Base-by-base conservation (phyloP, 2,113 vertebrate species). In the Hylia prasina region DNA sequence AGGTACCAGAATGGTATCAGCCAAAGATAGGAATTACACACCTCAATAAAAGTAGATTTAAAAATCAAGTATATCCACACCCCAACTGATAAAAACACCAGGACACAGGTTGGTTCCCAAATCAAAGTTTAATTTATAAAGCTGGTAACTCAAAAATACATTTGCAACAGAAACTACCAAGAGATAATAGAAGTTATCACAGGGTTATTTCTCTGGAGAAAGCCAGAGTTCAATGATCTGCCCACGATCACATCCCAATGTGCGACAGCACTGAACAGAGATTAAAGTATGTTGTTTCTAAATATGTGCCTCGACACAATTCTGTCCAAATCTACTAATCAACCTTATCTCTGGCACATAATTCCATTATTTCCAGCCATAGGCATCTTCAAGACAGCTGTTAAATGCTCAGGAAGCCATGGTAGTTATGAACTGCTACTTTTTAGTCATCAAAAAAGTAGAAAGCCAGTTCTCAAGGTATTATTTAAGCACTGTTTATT, bases 381-480 rank as follows among this genome's bases (percentile, higher is more conserved):
- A 88, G 30, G 15, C 25, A 54, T 65, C 89, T 79, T 66, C 42
- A 81, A 86, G 80, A 89, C 42, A 89, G 93, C 87, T 95, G 90
- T 95, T 96, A 96, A 91, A 96, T 90, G 79, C 90, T 94, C 95
- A 95, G 87, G 90, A 95, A 90, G 54, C 53, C 1, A 0, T 5
- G 13, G 40, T 1, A 78, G 22, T 30, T 20, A 14, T 4, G 44
- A 82, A 47, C 47, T 13, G 25, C 48, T 76, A 48, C 20, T 76
- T 35, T 58, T 5, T 51, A 24, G 15, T 37, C 53, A 76, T 19
- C 27, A 64, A 8, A 35, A 35, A 77, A 86, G 6, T 12, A 71
- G 11, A 10, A 44, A 66, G 39, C 17, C 28, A 83, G 28, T 66
- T 90, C 50, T 19, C 50, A 73, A 18, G 14, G 1, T 61, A 57